phyloP scores from a whole-genome alignment of 2,797 vertebrate genomes.

The Typhlichthys eigenmanni region DNA sequence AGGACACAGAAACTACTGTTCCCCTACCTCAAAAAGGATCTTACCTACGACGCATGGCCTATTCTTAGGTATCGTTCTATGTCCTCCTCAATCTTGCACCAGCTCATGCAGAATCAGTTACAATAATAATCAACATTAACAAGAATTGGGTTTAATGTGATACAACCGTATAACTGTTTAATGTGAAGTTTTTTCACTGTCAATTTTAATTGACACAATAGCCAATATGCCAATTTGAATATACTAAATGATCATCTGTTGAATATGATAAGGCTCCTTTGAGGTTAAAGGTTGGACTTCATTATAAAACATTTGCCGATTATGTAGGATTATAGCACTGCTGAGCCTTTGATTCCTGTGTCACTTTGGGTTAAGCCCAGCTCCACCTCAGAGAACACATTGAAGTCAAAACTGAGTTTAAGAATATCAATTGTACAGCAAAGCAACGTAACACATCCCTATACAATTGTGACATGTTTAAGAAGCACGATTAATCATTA shows the following conservation, averaged over 20 bases:
- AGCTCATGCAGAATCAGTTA: constrained; percentile 24
- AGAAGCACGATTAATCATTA: too few species aligned
- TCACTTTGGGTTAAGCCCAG: constrained; percentile 50
- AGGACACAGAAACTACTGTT: constrained; percentile 58
- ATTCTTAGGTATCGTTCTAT: constrained; percentile 22
- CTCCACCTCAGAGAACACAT: constrained; percentile 18
- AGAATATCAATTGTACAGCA: constrained; percentile 1
- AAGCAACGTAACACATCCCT: neutral
- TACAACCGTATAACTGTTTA: constrained; percentile 3
- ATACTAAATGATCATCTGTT: constrained; percentile 12
- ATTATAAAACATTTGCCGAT: constrained; percentile 55
- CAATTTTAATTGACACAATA: neutral
- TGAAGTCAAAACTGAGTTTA: constrained; percentile 16
- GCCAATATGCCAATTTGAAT: constrained; percentile 9
- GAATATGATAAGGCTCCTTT: constrained; percentile 7
- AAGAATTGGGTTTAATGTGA: constrained; percentile 5
- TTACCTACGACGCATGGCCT: constrained; percentile 9
- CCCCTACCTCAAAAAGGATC: constrained; percentile 6
- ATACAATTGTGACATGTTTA: too few species aligned
- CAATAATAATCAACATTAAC: constrained; percentile 36
- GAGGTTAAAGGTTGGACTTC: constrained; percentile 45
- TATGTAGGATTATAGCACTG: constrained; percentile 38
- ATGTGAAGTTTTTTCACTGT: constrained; percentile 7
- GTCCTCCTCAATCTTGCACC: constrained; percentile 14
- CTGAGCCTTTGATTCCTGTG: constrained; percentile 58